Evolutionary conservation across 2,113 vertebrate genomes (phyloP).

Genomic region (Lynx canadensis): DNA sequence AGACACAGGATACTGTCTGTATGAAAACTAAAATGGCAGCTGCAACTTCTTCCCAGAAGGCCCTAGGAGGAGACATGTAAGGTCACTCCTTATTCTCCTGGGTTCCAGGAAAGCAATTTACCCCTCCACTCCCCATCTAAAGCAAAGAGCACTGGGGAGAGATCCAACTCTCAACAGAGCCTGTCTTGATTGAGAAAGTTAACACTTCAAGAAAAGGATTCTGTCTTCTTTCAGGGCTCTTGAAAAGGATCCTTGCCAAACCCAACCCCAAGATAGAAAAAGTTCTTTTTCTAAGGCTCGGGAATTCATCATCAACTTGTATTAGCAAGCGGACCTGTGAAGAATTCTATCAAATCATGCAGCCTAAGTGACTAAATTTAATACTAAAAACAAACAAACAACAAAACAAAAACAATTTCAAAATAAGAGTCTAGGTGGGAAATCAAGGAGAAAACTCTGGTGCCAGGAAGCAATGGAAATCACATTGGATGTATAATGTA

Average conservation of each 20-base stretch:
- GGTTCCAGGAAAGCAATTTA: conserved; percentile 57
- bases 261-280: not conserved
- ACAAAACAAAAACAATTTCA: not conserved
- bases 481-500: not conserved
- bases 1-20: conserved; percentile 51
- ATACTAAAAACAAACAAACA: not conserved
- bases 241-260: not conserved
- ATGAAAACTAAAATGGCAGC: conserved; percentile 72
- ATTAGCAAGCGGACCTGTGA: not conserved
- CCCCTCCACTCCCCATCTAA: not conserved
- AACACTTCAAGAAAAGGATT: conserved; percentile 64
- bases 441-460: not conserved
- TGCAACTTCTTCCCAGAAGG: conserved; percentile 62
- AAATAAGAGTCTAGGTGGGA: not conserved
- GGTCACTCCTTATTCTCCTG: conserved; percentile 60
- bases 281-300: not conserved
- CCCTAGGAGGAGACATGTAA: conserved; percentile 57
- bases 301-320: conserved; percentile 28
- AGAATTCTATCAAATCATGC: not conserved
- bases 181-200: conserved; percentile 4
- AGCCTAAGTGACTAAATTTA: not conserved
- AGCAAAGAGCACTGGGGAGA: conserved; percentile 37
- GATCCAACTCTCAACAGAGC: conserved; percentile 26
- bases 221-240: conserved; percentile 58
- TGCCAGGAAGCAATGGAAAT: not conserved